These are phyloP conservation scores for Anguilla megastoma DNA, from an alignment of 2,797 vertebrate species.

Conservation along the genomic window DNA sequence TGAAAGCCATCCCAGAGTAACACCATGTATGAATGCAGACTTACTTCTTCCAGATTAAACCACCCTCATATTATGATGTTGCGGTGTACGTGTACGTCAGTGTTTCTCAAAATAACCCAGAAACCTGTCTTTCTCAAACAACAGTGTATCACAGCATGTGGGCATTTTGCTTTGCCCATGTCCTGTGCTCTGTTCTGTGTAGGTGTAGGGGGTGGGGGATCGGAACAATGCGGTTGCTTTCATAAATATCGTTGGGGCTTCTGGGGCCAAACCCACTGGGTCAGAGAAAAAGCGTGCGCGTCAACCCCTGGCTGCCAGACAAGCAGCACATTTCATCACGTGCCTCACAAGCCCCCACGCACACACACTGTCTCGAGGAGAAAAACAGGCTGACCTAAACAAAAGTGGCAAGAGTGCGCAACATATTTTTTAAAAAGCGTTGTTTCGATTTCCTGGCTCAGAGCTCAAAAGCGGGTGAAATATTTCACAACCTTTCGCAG, in stretches of 20 bases:
- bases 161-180: neutral
- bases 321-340: neutral
- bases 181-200: neutral
- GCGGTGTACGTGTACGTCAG: neutral
- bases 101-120: neutral
- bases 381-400: neutral
- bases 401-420: neutral
- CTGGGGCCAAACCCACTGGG: neutral
- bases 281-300: neutral
- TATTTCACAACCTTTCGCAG: constrained; percentile 25
- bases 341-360: neutral
- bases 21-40: neutral
- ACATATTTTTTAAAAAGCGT: neutral
- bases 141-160: neutral
- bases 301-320: neutral
- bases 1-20: neutral
- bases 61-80: neutral
- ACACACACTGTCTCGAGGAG: neutral
- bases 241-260: neutral
- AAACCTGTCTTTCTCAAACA: neutral
- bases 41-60: neutral
- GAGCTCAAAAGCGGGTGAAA: neutral
- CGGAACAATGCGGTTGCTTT: neutral
- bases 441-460: neutral
- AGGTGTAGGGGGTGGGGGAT: neutral